Base-by-base conservation (phyloP, 2,888 invertebrate species). In the Sturmia bella region DNA sequence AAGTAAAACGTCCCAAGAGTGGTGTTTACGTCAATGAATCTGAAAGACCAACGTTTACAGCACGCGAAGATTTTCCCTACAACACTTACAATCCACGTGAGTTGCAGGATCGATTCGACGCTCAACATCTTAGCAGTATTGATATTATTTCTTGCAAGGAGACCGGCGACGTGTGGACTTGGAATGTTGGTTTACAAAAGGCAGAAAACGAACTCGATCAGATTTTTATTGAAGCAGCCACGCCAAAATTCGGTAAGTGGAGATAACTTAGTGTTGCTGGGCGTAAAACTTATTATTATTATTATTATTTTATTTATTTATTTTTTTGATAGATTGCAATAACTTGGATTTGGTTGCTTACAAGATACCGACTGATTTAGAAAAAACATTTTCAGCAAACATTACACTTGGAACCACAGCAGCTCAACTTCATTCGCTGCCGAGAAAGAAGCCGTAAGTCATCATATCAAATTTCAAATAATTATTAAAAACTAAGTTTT, bases 1-100 rank as follows among this genome's bases (percentile, higher is more conserved):
- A 87, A 48, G 52, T 90, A 3, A 88, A 88, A 48, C 87, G 88
- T 2, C 89, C 89, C 0, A 89, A 88, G 75, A 90, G 89, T 83
- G 90, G 90, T 3, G 85, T 90, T 70, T 89, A 86, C 54, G 52
- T 90, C 2, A 91, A 90, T 74, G 88, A 90, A 81, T 87, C 87
- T 1, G 84, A 87, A 68, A 85, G 87, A 2, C 80, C 83, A 5
- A 41, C 21, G 21, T 78, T 75, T 56, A n/a, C 15, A 43, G 77
- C 54, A 4, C 87, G 86, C 19, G 66, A 86, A 37, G 76, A 73
- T 5, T 83, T 87, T 24, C 89, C 89, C 0, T 90, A 87, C 32
- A 86, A 86, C 13, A 84, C 85, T 0, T 90, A 90, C 54, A 88
- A 91, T 87, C 90, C 90, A 3, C 88, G 91, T 7, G n/a, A 85